Conservation (phyloP, 2,113 vertebrate species). For the Gambusia holbrooki region DNA sequence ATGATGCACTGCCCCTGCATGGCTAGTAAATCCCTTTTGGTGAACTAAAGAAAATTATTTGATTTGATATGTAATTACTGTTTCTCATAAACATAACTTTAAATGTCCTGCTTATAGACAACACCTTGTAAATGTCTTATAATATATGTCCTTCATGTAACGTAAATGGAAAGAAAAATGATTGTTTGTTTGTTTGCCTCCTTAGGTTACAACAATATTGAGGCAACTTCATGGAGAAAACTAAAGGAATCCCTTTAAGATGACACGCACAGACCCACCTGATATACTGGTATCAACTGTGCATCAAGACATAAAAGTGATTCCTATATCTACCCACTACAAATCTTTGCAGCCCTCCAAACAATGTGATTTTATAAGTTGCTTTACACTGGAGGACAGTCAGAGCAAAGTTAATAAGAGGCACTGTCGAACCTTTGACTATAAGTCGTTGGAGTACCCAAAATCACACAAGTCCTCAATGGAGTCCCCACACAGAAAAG, state of each 20-base stretch:
- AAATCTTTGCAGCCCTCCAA: conserved; percentile 77
- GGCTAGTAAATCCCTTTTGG: too few species aligned
- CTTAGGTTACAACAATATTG: conserved; percentile 74
- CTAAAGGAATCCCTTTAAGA: conserved; percentile 88
- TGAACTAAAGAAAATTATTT: too few species aligned
- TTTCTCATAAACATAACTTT: neutral
- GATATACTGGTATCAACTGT: conserved; percentile 93
- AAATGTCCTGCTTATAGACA: neutral
- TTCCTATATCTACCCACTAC: conserved; percentile 77
- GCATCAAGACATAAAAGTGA: conserved; percentile 91
- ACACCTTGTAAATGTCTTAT: neutral
- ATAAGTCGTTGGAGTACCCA: conserved; percentile 84
- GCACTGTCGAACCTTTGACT: conserved; percentile 91
- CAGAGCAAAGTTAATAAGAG: conserved; percentile 87
- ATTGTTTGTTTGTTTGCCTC: conserved; percentile 22
- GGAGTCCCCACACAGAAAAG: conserved; percentile 81
- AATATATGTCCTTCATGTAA: neutral
- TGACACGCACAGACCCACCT: conserved; percentile 98
- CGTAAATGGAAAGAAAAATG: neutral
- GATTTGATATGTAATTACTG: neutral
- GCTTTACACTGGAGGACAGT: conserved; percentile 79
- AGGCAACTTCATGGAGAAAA: conserved; percentile 84
- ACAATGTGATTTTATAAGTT: conserved; percentile 87
- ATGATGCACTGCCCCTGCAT: too few species aligned
- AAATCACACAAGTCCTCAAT: conserved; percentile 75